Base-by-base conservation (phyloP, 2,797 vertebrate genomes). In the Iguana delicatissima region DNA sequence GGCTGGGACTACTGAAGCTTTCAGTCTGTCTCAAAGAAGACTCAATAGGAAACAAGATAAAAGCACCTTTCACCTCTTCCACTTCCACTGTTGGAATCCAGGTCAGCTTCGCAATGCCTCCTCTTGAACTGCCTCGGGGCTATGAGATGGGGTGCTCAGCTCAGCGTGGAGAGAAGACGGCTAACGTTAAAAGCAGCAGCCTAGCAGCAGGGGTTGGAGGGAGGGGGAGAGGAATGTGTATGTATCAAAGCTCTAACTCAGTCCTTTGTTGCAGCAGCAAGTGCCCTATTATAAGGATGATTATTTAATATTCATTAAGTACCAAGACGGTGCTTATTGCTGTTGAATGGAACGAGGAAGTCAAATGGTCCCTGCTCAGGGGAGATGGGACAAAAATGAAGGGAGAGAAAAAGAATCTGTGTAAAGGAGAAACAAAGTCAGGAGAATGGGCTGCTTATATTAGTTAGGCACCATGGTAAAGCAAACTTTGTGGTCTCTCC, bases 391-490 rank as follows among this genome's bases (percentile, higher is more conserved):
- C 79, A 81, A 80, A 57, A 22, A 24, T 69, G 77, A 55, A 81
- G 52, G 79, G 35, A 42, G 52, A 76, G 26, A 16, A 77, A 77
- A 77, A 18, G 46, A 26, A 18, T 52, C 81, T 35, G 32, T 67
- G 26, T 32, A 69, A 72, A 5, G 24, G 14, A 81, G 64, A 81
- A 81, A 46, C 46, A 88, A 72, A 81, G 52, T 64, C 52, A 46
- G 46, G 46, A 64, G 77, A 29, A 88, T 88, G 32, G 67, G 22
- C 55, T 81, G 20, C 35, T 55, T 29, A 20, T 72, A 80, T 69
- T 52, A 67, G 55, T 80, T 88, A 88, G 81, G 46, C n/a, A 81
- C 76, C 64, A 72, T 69, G 29, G 26, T 69, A 69, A 72, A 72
- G n/a, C 14, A 72, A 50, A 62, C 50, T 80, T 67, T 62, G 16